Base-by-base conservation (phyloP, 1,140 invertebrate genomes). In the Bemisia tabaci region DNA sequence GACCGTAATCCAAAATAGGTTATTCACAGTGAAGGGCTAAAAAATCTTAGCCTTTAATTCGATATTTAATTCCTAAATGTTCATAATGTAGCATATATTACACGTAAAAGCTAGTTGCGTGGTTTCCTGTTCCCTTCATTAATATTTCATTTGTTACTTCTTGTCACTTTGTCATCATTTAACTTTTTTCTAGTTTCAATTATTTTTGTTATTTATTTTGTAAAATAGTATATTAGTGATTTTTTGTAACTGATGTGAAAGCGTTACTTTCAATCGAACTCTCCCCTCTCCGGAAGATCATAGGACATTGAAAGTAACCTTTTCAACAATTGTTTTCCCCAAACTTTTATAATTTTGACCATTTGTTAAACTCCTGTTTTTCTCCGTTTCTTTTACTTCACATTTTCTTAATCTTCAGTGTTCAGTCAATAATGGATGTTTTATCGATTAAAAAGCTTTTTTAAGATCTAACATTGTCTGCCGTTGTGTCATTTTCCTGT, bases 181-280 rank as follows among this genome's bases (percentile, higher is more conserved):
- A 48, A 48, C 33, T 17, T 48, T 48, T n/a, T 48, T 48, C 33
- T 48, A 48, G 33, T 48, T 48, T 48, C 33, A 48, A 48, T 48
- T 48, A 48, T 48, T 48, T n/a, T 48, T 48, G 33, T 48, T 48
- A 48, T 48, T 48, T 48, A 48, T 48, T 48, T 48, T 48, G 33
- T 48, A 48, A 48, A 48, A 48, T 48, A 48, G 33, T 48, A 48
- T 48, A 17, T 48, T 48, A 48, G 33, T 48, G 17, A 5, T 48
- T 48, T 48, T 48, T 48, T 48, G 5, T 48, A 48, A 48, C n/a
- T n/a, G n/a, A n/a, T n/a, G n/a, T n/a, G n/a, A n/a, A n/a, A n/a
- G 5, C 33, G 33, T 48, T 48, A 48, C 33, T 48, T 48, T 48
- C 33, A 48, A 48, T 48, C n/a, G n/a, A n/a, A n/a, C n/a, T n/a